Conservation (phyloP, 2,113 vertebrate genomes). For the Platycercus adscitus region DNA sequence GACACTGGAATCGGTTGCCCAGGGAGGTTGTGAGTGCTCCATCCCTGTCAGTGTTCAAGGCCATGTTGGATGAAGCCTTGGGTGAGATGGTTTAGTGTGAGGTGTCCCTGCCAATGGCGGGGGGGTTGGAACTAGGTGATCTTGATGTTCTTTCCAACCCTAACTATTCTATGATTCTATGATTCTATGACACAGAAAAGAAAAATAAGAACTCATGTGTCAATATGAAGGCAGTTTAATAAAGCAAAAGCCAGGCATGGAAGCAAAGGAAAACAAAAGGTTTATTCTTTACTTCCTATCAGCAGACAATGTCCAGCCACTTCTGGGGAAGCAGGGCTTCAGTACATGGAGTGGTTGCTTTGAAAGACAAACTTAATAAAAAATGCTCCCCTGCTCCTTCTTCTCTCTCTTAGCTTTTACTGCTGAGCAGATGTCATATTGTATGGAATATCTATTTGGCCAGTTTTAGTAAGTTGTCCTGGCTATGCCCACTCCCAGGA, state of each 20-base stretch:
- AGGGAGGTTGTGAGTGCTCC: too few relatives aligned
- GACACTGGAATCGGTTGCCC: too few relatives aligned
- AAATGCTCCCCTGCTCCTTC: rapidly evolving
- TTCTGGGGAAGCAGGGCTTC: background rate
- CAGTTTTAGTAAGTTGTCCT: background rate
- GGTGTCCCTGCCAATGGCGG: too few relatives aligned
- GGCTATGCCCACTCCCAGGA: background rate
- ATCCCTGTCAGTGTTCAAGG: too few relatives aligned
- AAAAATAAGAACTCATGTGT: rapidly evolving
- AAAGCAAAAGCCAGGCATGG: background rate
- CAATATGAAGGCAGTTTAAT: background rate
- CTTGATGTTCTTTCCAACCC: too few relatives aligned
- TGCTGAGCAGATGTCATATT: background rate
- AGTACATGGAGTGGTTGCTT: rapidly evolving
- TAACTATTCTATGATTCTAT: too few relatives aligned
- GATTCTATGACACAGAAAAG: background rate
- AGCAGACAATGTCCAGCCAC: background rate
- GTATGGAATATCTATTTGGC: background rate
- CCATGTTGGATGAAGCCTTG: too few relatives aligned
- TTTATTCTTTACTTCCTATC: background rate
- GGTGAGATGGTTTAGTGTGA: too few relatives aligned
- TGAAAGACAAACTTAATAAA: background rate
- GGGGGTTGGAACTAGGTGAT: too few relatives aligned
- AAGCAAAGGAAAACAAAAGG: background rate
- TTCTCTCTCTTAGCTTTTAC: background rate